A percentile compares a stretch with the other conserved stretches of the same genome.
phyloP scores from a whole-genome alignment of 2,797 vertebrate species.

The Champsocephalus gunnari region DNA sequence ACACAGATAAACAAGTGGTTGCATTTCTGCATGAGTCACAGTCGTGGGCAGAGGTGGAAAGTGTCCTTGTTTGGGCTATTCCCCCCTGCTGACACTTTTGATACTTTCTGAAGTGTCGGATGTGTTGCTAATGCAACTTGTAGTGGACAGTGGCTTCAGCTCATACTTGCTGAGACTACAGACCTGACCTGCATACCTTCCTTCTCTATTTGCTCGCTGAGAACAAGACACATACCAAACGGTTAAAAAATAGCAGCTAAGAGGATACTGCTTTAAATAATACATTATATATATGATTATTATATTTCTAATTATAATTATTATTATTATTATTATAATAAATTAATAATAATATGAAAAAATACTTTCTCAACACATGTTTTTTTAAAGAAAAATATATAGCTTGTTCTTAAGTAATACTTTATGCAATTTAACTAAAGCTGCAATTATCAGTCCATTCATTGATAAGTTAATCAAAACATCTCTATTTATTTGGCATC shows the following conservation, averaged over 20 bases:
- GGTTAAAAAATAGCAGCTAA: background rate
- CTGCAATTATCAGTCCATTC: background rate
- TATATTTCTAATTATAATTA: no score
- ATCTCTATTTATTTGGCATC: background rate
- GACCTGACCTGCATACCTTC: background rate
- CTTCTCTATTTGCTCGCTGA: background rate
- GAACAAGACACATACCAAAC: background rate
- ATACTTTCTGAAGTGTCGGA: constrained; percentile 58
- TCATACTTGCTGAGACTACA: constrained; percentile 3
- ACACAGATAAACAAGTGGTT: constrained; percentile 75
- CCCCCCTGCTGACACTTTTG: constrained; percentile 65
- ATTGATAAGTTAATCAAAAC: background rate
- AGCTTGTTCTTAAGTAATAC: background rate
- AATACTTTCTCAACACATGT: background rate
- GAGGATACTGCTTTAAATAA: background rate
- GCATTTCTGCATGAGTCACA: constrained; percentile 78
- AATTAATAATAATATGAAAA: no score
- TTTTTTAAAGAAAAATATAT: background rate
- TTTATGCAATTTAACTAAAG: background rate
- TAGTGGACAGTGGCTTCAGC: constrained; percentile 14
- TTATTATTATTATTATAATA: no score
- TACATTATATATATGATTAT: background rate
- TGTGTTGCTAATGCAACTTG: constrained; percentile 29
- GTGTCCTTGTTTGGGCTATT: constrained; percentile 80
- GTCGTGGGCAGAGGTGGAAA: constrained; percentile 76